Percentiles rank a stretch among this genome's conserved stretches.
These are phyloP conservation scores for Motacilla alba DNA, from an alignment of 2,113 vertebrate genomes.

Conservation along the genomic window DNA sequence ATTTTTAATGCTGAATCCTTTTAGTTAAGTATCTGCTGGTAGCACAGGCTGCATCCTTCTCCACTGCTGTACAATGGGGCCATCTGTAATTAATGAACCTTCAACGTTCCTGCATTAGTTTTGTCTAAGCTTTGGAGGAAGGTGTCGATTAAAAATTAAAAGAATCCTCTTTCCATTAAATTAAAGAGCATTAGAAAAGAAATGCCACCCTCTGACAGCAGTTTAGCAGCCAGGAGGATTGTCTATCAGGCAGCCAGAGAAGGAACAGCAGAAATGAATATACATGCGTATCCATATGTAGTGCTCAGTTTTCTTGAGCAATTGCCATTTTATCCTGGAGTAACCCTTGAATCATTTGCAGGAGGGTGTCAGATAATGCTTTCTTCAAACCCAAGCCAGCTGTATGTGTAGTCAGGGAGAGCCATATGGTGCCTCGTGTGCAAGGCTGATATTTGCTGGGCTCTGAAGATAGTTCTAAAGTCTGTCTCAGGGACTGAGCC, in stretches of 20 bases:
- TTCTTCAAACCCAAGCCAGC: not conserved
- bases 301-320: not conserved
- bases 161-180: not conserved
- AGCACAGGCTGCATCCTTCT: not conserved
- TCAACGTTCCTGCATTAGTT: not conserved
- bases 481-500: not conserved
- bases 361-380: not conserved
- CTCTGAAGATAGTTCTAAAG: not conserved
- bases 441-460: not conserved
- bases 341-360: not conserved
- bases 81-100: not conserved
- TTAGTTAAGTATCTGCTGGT: not conserved
- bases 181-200: not conserved
- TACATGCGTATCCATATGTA: not conserved
- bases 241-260: not conserved
- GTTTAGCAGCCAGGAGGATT: not conserved
- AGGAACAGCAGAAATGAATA: not conserved
- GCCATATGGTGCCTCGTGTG: not conserved
- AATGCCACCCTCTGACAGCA: not conserved
- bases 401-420: not conserved
- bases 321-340: constrained; percentile 3
- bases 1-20: not conserved
- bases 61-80: not conserved
- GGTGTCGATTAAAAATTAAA: not conserved
- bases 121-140: not conserved